Percentiles rank a stretch among this genome's conserved stretches.
These are phyloP conservation scores for Campoplex capitator DNA, from an alignment of 2,888 invertebrate genomes.

Conservation along the genomic window DNA sequence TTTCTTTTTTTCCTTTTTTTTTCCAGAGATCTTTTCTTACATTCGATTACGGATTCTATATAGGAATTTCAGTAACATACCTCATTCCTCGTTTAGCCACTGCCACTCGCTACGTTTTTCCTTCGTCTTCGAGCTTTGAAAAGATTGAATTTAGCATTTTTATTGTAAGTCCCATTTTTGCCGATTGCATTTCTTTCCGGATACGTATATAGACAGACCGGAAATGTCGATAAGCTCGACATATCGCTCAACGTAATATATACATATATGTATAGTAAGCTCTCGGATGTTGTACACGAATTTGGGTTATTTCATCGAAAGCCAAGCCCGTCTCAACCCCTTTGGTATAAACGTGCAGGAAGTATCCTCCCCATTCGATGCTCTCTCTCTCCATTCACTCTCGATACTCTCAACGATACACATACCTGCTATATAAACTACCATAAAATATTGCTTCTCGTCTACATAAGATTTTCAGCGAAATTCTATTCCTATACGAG, in stretches of 20 bases:
- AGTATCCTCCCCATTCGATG: conserved; percentile 15
- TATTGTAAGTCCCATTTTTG: conserved; percentile 57
- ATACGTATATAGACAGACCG: conserved; percentile 25
- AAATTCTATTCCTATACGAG: not conserved
- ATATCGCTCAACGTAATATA: conserved; percentile 15
- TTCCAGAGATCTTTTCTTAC: not conserved
- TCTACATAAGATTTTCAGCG: conserved; percentile 6
- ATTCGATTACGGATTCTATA: not conserved
- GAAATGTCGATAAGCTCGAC: conserved; percentile 57
- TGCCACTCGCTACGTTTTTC: not conserved
- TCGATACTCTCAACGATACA: not conserved
- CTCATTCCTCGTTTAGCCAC: conserved; percentile 45
- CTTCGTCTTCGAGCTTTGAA: not conserved
- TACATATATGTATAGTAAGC: not conserved
- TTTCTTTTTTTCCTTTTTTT: not conserved
- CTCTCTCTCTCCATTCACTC: conserved; percentile 9
- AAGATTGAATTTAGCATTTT: conserved; percentile 63
- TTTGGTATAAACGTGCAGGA: conserved; percentile 29
- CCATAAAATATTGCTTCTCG: conserved; percentile 2
- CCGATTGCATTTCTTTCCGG: conserved; percentile 52
- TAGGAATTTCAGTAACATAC: no score
- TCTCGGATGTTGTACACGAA: conserved; percentile 18
- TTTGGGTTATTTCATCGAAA: conserved; percentile 35
- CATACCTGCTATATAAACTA: not conserved
- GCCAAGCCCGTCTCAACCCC: not conserved